Evolutionary conservation across 1,140 invertebrate genomes (phyloP), one percentile per base, ranked within the genome.

Genomic region (Macrocentrus cingulum): DNA sequence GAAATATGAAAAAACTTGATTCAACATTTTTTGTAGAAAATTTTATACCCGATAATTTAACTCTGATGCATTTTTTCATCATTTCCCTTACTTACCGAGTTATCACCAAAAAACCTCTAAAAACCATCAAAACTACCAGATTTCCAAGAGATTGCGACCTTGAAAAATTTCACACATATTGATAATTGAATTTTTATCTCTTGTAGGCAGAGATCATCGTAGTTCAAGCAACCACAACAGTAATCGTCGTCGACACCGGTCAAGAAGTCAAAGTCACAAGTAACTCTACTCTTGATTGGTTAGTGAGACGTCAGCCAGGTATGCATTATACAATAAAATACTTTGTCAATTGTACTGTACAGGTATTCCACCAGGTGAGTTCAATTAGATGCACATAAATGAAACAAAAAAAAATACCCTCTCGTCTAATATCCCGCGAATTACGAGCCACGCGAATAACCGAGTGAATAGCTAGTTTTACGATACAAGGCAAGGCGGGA

Each of bases 261-360:
- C 78, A 52, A 67, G 76, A 74, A 80, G 76, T 71, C 74, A 75
- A 74, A 78, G 75, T 80, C 76, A 70, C 76, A 79, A 80, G 72
- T 79, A 80, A 78, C 76, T n/a, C n/a, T 71, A 76, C 72, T 73
- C 77, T 78, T 78, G 78, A 79, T 79, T 79, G 77, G 78, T 80
- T 80, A 80, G 78, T 80, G 76, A 77, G 74, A 72, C 77, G 61
- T 69, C 65, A 77, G 54, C 69, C 75, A 80, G 78, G 78, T 80
- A 80, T 78, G 78, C 75, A 80, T 68, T 69, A 77, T 71, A 75
- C 60, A 63, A 72, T 76, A 66, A 46, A 75, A 79, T 67, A 70
- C 70, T 77, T 76, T 79, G 73, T 75, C 78, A 80, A 77, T 79
- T 75, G n/a, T n/a, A 77, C 71, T 78, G 69, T 80, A 78, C 77